Evolutionary conservation across 2,888 invertebrate species (phyloP).

Genomic region (Nomada fucata): DNA sequence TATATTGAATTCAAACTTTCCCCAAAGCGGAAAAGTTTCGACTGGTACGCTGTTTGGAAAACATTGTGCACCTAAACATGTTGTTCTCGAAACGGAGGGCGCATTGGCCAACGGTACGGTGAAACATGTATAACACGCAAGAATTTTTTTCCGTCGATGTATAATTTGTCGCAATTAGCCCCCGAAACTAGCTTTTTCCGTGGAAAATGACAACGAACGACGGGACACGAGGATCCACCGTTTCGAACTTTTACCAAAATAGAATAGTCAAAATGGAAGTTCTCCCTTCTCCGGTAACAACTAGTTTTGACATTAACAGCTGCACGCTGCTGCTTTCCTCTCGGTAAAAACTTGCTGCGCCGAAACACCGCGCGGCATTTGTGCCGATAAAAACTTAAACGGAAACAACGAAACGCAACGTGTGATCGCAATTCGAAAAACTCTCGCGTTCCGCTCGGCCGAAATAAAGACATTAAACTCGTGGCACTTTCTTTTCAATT

Average conservation of each 20-base stretch:
- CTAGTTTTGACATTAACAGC: constrained; percentile 39
- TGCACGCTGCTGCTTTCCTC: neutral
- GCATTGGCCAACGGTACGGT: constrained; percentile 4
- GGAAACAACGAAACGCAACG: constrained; percentile 6
- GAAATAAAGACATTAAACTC: constrained; percentile 9
- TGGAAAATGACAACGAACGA: neutral
- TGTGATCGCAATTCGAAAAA: neutral
- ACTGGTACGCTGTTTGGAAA: neutral
- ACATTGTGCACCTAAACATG: constrained; percentile 29
- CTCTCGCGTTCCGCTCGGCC: neutral
- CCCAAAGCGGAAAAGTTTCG: constrained; percentile 21
- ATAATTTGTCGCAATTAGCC: constrained; percentile 17
- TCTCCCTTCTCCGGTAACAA: constrained; percentile 14
- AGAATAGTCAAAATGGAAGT: constrained; percentile 7
- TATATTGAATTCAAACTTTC: constrained; percentile 23
- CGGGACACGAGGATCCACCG: neutral
- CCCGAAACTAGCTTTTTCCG: constrained; percentile 2
- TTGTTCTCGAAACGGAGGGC: constrained; percentile 9
- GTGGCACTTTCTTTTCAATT: no score
- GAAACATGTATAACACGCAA: neutral
- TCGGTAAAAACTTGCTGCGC: constrained; percentile 5
- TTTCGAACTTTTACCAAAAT: constrained; percentile 29
- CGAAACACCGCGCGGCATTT: constrained; percentile 14
- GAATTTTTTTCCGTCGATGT: neutral
- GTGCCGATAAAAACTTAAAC: constrained; percentile 18